These are phyloP conservation scores for Leptodactylus fuscus DNA, from an alignment of 2,113 vertebrate species.

Conservation along the genomic window DNA sequence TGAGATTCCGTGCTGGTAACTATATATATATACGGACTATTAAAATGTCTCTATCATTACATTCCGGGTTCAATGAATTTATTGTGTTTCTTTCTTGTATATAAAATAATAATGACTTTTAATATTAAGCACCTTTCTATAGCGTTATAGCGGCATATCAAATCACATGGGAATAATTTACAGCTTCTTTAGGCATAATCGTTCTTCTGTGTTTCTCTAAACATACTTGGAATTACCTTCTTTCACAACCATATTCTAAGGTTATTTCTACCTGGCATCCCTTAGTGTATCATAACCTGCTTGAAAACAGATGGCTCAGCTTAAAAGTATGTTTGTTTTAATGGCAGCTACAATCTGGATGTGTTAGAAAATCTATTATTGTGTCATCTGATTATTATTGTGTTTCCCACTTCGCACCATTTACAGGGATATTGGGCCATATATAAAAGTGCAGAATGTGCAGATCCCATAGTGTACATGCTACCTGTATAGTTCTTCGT, in stretches of 20 bases:
- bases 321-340: conserved; percentile 36
- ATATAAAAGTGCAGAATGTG: background rate
- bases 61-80: background rate
- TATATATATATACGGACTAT: background rate
- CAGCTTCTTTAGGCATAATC: background rate
- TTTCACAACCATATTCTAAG: conserved; percentile 18
- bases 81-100: background rate
- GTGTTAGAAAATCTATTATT: conserved; percentile 27
- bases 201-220: background rate
- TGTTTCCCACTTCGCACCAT: background rate
- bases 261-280: conserved; percentile 19
- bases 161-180: background rate
- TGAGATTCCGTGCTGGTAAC: background rate
- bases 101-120: background rate
- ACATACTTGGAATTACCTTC: background rate
- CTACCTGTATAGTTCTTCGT: background rate
- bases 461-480: background rate
- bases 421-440: background rate
- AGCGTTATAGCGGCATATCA: background rate
- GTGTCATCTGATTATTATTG: background rate
- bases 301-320: conserved; percentile 44
- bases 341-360: conserved; percentile 8
- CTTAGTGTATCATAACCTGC: conserved; percentile 37
- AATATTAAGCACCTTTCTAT: background rate
- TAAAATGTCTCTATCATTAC: background rate